These are phyloP conservation scores for Piscicola geometra DNA, from an alignment of 2,888 invertebrate genomes.

Conservation along the genomic window DNA sequence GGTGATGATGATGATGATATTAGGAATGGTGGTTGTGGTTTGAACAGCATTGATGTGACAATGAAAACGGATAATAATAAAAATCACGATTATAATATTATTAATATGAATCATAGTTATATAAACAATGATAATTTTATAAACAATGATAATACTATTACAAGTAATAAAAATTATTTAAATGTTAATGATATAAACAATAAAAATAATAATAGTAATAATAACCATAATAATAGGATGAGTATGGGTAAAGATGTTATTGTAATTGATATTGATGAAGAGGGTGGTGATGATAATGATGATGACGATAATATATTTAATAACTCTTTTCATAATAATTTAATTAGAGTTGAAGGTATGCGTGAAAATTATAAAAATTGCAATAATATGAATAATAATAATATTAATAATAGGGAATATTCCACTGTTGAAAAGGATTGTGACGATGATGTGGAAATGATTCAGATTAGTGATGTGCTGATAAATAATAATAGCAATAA, in stretches of 20 bases:
- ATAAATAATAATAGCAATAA: background rate
- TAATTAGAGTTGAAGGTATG: background rate
- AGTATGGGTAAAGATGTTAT: background rate
- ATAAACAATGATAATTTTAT: background rate
- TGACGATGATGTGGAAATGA: too few species aligned
- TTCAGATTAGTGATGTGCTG: too few species aligned
- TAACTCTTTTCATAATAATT: background rate
- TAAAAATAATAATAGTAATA: background rate
- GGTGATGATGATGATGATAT: background rate
- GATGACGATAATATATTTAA: background rate
- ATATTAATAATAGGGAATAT: background rate
- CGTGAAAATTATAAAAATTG: background rate
- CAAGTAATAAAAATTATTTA: background rate
- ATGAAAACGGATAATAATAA: background rate
- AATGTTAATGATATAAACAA: background rate
- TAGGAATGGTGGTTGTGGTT: background rate
- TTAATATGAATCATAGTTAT: background rate
- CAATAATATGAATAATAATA: background rate
- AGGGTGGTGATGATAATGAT: background rate
- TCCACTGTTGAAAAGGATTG: background rate
- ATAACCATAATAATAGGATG: background rate
- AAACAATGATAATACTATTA: background rate
- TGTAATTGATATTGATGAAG: background rate
- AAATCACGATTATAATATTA: background rate
- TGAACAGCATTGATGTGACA: background rate